Base-by-base conservation (phyloP, 92 coral and sea anemone genomes). In the Isaurus tuberculatus region DNA sequence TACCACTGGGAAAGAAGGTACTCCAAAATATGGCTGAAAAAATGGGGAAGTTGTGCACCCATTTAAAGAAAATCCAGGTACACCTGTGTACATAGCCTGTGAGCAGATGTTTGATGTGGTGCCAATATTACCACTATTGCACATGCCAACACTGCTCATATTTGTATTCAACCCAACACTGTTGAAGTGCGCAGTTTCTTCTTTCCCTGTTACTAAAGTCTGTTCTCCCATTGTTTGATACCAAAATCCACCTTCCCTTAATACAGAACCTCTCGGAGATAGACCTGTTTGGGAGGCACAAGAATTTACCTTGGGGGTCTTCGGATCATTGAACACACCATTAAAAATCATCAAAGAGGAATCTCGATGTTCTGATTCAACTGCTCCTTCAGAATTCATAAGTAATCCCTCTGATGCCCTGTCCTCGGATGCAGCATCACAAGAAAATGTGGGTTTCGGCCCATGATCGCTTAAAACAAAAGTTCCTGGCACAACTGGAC, bases 41-140 rank as follows among this genome's bases (percentile, higher is more conserved):
- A 30, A 19, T 0, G 80, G 66, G 65, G 42, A 15, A 51, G 20
- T n/a, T 48, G 23, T n/a, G 11, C 19, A 2, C 27, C 27, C 65
- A 28, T 22, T 33, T 16, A 8, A 29, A 17, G 66, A 43, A 49
- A 49, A 10, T 4, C 26, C 19, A 49, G 80, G 66, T n/a, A 74
- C 29, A 27, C 65, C 66, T 74, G 80, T 49, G 66, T 74, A 74
- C 46, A 51, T 74, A 19, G 42, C 20, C 66, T 29, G 65, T 74
- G 80, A 61, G 42, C 51, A 16, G 29, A 53, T 34, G 33, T n/a
- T 69, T 53, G 80, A 44, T 31, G 42, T 14, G 13, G 66, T n/a
- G 13, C 29, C 20, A 74, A 48, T 3, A 53, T 73, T 29, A 19
- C n/a, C 63, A 55, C 23, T 55, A 9, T 3, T 53, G 66, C 51